Conservation (phyloP, 1,140 invertebrate genomes). For the Drosophila watanabei region DNA sequence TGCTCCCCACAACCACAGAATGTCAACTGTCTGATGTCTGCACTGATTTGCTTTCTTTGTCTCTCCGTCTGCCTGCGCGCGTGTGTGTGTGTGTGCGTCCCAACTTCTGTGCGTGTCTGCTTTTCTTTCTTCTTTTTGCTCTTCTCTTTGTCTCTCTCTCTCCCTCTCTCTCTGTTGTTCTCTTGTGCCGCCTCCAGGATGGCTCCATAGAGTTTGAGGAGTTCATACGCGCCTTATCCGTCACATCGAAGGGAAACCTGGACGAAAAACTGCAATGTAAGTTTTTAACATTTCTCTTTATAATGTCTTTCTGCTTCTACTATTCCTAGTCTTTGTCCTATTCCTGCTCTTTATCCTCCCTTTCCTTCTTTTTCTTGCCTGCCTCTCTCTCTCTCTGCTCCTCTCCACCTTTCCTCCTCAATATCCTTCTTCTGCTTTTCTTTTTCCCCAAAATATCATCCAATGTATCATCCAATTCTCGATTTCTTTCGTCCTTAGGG, state of each 20-base stretch:
- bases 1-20: conserved; percentile 28
- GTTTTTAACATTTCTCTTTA: conserved; percentile 76
- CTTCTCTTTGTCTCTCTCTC: conserved; percentile 1
- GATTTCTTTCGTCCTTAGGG: conserved; percentile 88
- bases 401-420: neutral
- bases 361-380: neutral
- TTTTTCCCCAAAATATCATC: neutral
- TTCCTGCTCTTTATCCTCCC: neutral
- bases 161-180: conserved; percentile 5
- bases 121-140: conserved; percentile 4
- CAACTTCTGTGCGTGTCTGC: conserved; percentile 9
- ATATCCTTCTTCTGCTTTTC: neutral
- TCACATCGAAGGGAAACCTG: conserved; percentile 97
- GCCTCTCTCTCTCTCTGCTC: too few species aligned
- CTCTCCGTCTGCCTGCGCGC: conserved; percentile 5
- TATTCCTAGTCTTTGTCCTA: neutral
- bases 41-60: conserved; percentile 72
- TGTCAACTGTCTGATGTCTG: conserved; percentile 68
- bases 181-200: conserved; percentile 88
- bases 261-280: conserved; percentile 99
- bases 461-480: conserved; percentile 7
- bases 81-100: conserved; percentile 14
- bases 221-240: conserved; percentile 97
- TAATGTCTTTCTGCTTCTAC: too few species aligned
- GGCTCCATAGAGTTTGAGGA: conserved; percentile 99